Evolutionary conservation across 2,113 vertebrate species (phyloP).

Genomic region (Bubo blakistoni): DNA sequence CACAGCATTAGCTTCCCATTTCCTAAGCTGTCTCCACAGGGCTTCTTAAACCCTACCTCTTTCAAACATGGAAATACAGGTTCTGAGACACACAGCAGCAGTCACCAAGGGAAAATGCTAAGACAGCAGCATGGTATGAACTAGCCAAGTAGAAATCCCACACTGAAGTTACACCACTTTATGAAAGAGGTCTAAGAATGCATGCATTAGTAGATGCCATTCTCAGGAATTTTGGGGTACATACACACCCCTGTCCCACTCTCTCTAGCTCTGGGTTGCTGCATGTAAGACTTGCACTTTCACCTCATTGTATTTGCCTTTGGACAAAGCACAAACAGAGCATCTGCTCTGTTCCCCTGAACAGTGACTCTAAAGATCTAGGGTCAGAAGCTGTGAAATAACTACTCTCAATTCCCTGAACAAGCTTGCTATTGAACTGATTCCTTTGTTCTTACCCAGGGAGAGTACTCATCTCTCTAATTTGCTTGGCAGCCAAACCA

Average conservation of each 20-base stretch:
- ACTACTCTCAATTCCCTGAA: neutral
- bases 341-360: neutral
- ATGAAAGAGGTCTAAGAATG: neutral
- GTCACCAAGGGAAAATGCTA: neutral
- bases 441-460: neutral
- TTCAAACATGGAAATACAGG: neutral
- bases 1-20: neutral
- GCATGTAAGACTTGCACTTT: neutral
- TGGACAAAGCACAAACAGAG: neutral
- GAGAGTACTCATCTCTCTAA: neutral
- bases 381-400: conserved; percentile 19
- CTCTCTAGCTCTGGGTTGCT: neutral
- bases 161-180: neutral
- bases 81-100: neutral
- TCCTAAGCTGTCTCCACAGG: neutral
- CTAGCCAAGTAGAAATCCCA: neutral
- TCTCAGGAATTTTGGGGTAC: neutral
- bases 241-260: neutral
- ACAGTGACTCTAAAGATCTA: neutral
- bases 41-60: neutral
- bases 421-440: neutral
- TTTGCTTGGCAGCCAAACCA: conserved; percentile 4
- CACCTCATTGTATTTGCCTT: neutral
- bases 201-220: neutral
- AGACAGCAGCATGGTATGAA: neutral